Evolutionary conservation across 2,888 invertebrate species (phyloP).

Genomic region (Lymantria dispar): DNA sequence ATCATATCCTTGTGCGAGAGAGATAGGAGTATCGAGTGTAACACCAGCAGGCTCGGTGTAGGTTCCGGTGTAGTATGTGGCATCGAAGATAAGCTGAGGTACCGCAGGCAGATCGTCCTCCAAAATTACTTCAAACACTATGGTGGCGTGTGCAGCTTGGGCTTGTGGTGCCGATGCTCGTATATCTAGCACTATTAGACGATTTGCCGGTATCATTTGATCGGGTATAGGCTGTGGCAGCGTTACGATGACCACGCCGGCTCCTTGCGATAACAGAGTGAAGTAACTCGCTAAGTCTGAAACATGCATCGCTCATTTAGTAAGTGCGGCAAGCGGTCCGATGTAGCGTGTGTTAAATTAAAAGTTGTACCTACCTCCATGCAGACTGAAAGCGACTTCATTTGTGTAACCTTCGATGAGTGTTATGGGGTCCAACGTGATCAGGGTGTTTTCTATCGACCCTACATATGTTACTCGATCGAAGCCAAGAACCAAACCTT

Average conservation of each 20-base stretch:
- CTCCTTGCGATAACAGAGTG: constrained; percentile 3
- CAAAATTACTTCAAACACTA: constrained; percentile 21
- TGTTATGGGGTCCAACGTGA: constrained; percentile 31
- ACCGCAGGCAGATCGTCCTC: constrained; percentile 3
- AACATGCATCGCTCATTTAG: neutral
- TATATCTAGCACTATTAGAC: constrained; percentile 25
- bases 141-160: constrained; percentile 21
- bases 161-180: constrained; percentile 23
- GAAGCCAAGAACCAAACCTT: constrained; percentile 4
- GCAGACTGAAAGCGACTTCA: constrained; percentile 32
- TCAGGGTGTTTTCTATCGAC: constrained; percentile 13
- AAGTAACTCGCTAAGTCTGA: constrained; percentile 24
- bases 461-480: constrained; percentile 28
- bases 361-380: constrained; percentile 29
- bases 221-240: constrained; percentile 26
- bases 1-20: constrained; percentile 34
- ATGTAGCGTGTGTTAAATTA: neutral
- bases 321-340: neutral
- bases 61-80: constrained; percentile 38
- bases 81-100: constrained; percentile 11
- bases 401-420: constrained; percentile 35
- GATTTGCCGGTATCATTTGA: constrained; percentile 19
- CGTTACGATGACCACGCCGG: constrained; percentile 13
- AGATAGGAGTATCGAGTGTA: constrained; percentile 26
- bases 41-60: constrained; percentile 29